Conservation (phyloP, 2,888 invertebrate genomes). For the Hanleya hanleyi region DNA sequence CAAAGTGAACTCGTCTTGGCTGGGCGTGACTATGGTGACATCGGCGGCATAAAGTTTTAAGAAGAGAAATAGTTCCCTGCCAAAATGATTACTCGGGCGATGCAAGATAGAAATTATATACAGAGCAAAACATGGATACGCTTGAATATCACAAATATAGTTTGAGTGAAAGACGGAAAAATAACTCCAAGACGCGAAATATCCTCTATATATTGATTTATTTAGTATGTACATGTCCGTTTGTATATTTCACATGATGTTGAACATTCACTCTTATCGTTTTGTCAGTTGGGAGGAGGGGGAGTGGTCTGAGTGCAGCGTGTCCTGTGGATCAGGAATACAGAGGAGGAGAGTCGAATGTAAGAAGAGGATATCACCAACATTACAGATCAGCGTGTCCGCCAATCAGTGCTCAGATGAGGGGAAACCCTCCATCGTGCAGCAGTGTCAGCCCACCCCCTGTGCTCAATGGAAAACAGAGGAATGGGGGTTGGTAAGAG, state of each 20-base stretch:
- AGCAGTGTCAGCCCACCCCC: conserved; percentile 54
- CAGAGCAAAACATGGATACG: too few species aligned
- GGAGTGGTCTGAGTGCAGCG: conserved; percentile 88
- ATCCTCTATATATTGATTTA: too few species aligned
- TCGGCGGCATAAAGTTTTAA: too few species aligned
- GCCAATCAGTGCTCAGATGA: conserved; percentile 79
- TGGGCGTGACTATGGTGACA: too few species aligned
- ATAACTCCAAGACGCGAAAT: too few species aligned
- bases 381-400: conserved; percentile 78
- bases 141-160: too few species aligned
- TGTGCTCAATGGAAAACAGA: conserved; percentile 76
- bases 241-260: background rate
- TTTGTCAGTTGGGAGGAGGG: conserved; percentile 82
- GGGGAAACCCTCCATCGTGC: conserved; percentile 70
- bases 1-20: too few species aligned
- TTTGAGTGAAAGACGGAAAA: too few species aligned
- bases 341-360: conserved; percentile 85
- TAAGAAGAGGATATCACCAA: conserved; percentile 79
- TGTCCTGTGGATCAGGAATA: conserved; percentile 83
- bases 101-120: too few species aligned
- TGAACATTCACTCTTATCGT: too few species aligned
- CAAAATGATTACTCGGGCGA: too few species aligned
- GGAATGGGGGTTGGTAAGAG: conserved; percentile 77
- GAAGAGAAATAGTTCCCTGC: too few species aligned
- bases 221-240: background rate